Evolutionary conservation across 2,797 vertebrate genomes (phyloP), one percentile per base, ranked within the genome.

Genomic region (Pseudotriccus pelzelni): DNA sequence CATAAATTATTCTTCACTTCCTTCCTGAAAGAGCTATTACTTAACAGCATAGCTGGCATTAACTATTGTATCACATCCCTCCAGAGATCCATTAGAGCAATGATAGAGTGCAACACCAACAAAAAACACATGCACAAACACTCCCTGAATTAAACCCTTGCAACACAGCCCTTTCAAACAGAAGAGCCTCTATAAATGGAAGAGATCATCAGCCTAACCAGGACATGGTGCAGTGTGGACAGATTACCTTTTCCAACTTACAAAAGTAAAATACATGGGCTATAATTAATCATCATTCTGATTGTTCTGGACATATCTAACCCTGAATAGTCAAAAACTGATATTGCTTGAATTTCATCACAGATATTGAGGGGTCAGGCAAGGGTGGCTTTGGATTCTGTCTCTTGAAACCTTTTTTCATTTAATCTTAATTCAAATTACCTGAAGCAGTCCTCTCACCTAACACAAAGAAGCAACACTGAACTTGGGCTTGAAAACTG

Each of bases 1-100:
- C 89, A 94, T 95, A 95, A 95, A 94, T 93, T 96, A 96, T 90
- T 94, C 91, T 73, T 86, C 87, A 88, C 87, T 93, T 94, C 89
- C 94, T 96, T 96, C 91, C 94, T 92, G 73, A 76, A 97, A 93
- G 66, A 90, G 80, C 87, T 88, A 84, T 93, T 96, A 94, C 80
- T 96, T 95, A 95, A 93, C 83, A 94, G 83, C 85, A 78, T 28
- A 70, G 83, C 80, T 2, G 6, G 91, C 89, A 90, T 58, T 74
- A 96, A 93, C 73, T 67, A 44, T 86, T 91, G 85, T 80, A 82
- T 89, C 89, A 44, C 87, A 37, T 87, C 82, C 79, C 91, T 89
- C 87, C 80, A 82, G 76, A 94, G 73, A 66, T 46, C 60, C 77
- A 84, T 88, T 94, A 93, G 27, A 77, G 77, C 95, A 82, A 46